Base-by-base conservation (phyloP, 2,888 invertebrate species). In the Eilema sororculum region DNA sequence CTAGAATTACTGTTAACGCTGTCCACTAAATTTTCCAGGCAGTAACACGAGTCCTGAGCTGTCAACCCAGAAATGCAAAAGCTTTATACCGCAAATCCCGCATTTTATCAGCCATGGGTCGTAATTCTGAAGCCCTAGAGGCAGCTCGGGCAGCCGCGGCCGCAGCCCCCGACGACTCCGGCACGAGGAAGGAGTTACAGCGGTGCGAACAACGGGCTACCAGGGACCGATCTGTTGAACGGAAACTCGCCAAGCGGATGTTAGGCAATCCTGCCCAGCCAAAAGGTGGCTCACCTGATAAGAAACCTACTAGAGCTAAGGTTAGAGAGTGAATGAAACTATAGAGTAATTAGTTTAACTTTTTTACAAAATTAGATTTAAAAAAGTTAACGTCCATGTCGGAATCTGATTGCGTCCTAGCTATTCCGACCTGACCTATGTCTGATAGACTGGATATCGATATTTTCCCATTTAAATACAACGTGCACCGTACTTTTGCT, bases 51-150 rank as follows among this genome's bases (percentile, higher is more conserved):
- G 99, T 99, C 3, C 93, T 99, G 20, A 96, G 96, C 75, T 97
- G 98, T 85, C 98, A 99, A 88, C 98, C 99, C 0, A 94, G 97
- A 73, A 99, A 99, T 94, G 97, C 98, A 0, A 99, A 99, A 91
- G 99, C 99, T 0, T 93, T 99, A 20, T 99, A 97, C 89, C 96
- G 99, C 85, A 98, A 98, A 71, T 89, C 94, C 0, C 92, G 93
- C 65, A 95, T 95, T 30, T 84, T 95, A 0, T 89, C 93, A 1
- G 91, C 92, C 0, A 94, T 94, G 94, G 95, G 95, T 0, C 97
- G 98, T 69, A 96, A 97, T 61, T 90, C 96, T 1, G 96, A 96
- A 63, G 98, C 98, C 0, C 95, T 98, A 69, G 93, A 95, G 64
- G 96, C 97, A 0, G 95, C 95, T 0, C 78, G 89, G 4, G 91